Evolutionary conservation across 2,797 vertebrate species (phyloP), one percentile per base, ranked within the genome.

Genomic region (Dermochelys coriacea): DNA sequence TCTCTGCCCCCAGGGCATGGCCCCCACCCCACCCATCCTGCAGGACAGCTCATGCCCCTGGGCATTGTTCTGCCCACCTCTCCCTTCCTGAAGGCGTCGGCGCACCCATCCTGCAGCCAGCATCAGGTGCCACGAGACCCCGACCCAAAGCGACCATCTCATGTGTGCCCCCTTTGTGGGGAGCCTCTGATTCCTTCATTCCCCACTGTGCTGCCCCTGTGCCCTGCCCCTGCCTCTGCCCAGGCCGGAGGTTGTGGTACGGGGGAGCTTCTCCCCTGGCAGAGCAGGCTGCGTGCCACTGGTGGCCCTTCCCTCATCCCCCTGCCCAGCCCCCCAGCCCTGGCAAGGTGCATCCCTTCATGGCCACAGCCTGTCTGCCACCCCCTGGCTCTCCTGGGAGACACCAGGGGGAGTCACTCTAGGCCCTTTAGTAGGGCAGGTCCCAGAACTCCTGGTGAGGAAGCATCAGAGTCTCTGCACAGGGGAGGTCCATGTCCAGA

Each of bases 1-100:
- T 6, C 16, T 18, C 21, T 0, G 0, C 21, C 52, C 1, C 21
- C 52, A 54, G 4, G 21, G 52, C 52, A 25, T 4, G 8, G 52
- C 21, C 52, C 21, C 52, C 4, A 54, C 4, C 57, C 57, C 59
- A 34, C 14, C 59, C 29, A 12, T 31, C 6, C 59, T 34, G 31
- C 2, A 31, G 12, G 59, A 14, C 57, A 59, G 57, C 29, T 59
- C 14, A 15, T 54, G 21, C 3, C 64, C 84, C 4, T 52, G 52
- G 52, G 19, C 54, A 54, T 25, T 54, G 54, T 54, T 54, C 5
- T 59, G 27, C 18, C n/a, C 18, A 10, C 4, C 18, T 68, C 18
- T 21, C 8, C 34, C n/a, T 68, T n/a, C 8, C 34, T n/a, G 64
- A 68, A 61, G 31, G 59, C 16, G 15, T 15, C 5, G 31, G 59